A percentile compares a stretch with the other conserved stretches of the same genome.
Conservation (phyloP, 2,888 invertebrate genomes). For the Polyploca ridens region DNA sequence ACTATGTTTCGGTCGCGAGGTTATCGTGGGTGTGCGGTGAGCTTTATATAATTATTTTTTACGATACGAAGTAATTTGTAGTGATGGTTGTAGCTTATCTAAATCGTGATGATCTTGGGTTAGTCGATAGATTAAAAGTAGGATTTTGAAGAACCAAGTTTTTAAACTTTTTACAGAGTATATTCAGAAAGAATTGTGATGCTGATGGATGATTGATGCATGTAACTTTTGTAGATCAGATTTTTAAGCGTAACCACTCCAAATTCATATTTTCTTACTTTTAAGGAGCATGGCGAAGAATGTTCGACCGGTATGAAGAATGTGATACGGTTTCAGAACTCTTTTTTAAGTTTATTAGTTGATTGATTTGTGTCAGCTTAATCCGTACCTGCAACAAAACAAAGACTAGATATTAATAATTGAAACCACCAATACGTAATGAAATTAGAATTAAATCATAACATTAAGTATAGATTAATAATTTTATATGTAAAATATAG, state of each 20-base stretch:
- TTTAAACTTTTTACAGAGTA: background rate
- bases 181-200: background rate
- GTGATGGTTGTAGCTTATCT: slow-evolving; percentile 34
- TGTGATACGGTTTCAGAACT: too few relatives aligned
- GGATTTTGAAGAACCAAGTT: background rate
- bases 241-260: too few relatives aligned
- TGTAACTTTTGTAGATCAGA: too few relatives aligned
- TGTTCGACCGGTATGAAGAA: too few relatives aligned
- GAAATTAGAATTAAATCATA: background rate
- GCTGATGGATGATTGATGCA: too few relatives aligned
- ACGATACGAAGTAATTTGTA: slow-evolving; percentile 40
- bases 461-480: background rate
- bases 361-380: slow-evolving; percentile 10
- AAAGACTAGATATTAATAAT: slow-evolving; percentile 13
- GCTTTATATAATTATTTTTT: slow-evolving; percentile 35
- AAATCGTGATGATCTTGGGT: slow-evolving; percentile 32
- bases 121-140: background rate
- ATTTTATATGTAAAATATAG: too few relatives aligned
- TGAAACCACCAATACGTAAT: background rate
- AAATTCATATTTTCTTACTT: too few relatives aligned
- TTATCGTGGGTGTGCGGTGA: slow-evolving; percentile 40
- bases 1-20: slow-evolving; percentile 22
- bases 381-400: slow-evolving; percentile 43
- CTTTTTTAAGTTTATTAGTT: background rate
- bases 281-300: too few relatives aligned